Conservation (phyloP, 2,797 vertebrate genomes). For the Heliangelus exortis region DNA sequence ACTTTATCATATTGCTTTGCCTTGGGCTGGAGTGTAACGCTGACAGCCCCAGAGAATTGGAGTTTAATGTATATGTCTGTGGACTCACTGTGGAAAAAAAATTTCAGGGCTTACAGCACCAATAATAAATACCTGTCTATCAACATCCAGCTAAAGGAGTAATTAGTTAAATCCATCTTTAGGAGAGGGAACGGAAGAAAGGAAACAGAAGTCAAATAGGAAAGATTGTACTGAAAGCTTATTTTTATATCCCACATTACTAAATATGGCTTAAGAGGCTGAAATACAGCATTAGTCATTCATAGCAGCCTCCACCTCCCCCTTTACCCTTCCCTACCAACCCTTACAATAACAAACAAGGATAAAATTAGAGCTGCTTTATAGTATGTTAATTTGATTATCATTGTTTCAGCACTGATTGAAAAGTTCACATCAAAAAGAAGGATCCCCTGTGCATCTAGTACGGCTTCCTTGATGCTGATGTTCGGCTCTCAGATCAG, state of each 20-base stretch:
- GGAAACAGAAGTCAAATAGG: constrained; percentile 83
- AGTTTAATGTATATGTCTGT: constrained; percentile 75
- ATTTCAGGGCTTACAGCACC: constrained; percentile 76
- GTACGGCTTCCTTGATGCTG: constrained; percentile 22
- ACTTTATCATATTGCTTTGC: constrained; percentile 81
- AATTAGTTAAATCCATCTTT: constrained; percentile 85
- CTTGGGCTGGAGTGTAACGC: constrained; percentile 82
- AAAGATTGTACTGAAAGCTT: constrained; percentile 82
- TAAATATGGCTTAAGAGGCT: constrained; percentile 86
- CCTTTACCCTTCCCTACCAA: constrained; percentile 45
- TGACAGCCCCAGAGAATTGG: constrained; percentile 79
- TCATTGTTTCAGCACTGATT: constrained; percentile 82
- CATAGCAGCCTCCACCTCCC: constrained; percentile 53
- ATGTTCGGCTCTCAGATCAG: constrained; percentile 31
- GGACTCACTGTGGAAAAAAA: constrained; percentile 65
- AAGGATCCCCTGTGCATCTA: constrained; percentile 45
- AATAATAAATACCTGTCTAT: constrained; percentile 85
- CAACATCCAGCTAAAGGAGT: constrained; percentile 83
- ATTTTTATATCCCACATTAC: constrained; percentile 84
- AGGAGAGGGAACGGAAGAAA: constrained; percentile 78
- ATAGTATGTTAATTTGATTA: constrained; percentile 70
- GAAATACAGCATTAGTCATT: constrained; percentile 74
- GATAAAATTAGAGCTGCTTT: constrained; percentile 82
- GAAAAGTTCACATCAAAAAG: constrained; percentile 77
- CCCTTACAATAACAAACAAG: constrained; percentile 78